Evolutionary conservation across 1,140 invertebrate species (phyloP).

Genomic region (Drosophila guanche): DNA sequence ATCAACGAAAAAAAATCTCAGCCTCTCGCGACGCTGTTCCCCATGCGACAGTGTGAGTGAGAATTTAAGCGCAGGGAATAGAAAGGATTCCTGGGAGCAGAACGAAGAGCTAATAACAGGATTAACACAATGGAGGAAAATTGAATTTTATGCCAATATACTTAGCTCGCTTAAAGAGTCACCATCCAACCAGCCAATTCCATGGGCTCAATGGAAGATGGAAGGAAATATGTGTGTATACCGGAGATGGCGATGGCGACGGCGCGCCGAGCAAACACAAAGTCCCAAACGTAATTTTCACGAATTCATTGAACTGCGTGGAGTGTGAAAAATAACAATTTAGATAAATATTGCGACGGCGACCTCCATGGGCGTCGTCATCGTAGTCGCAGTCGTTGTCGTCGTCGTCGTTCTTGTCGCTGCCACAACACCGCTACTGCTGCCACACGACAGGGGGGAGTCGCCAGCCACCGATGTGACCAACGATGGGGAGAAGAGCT

Average conservation of each 20-base stretch:
- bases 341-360: conserved; percentile 83
- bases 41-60: conserved; percentile 1
- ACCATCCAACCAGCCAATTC: background rate
- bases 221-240: conserved; percentile 5
- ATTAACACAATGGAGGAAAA: conserved; percentile 79
- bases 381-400: conserved; percentile 1
- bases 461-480: conserved; percentile 17
- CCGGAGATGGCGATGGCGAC: conserved; percentile 7
- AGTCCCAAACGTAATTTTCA: conserved; percentile 84
- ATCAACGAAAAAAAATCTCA: conserved; percentile 21
- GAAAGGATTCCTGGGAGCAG: conserved; percentile 56
- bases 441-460: conserved; percentile 39
- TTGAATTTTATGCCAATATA: conserved; percentile 80
- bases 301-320: conserved; percentile 83
- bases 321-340: conserved; percentile 84
- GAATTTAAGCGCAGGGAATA: conserved; percentile 25
- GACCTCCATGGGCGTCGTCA: conserved; percentile 73
- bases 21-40: background rate
- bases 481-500: conserved; percentile 1
- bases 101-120: conserved; percentile 73
- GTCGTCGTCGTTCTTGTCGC: conserved; percentile 18
- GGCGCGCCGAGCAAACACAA: conserved; percentile 71
- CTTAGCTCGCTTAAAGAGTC: conserved; percentile 62
- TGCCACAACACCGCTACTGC: too few relatives aligned
- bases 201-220: conserved; percentile 24